A percentile compares a stretch with the other conserved stretches of the same genome.
phyloP scores from a whole-genome alignment of 2,797 vertebrate species.

The Smutsia gigantea region DNA sequence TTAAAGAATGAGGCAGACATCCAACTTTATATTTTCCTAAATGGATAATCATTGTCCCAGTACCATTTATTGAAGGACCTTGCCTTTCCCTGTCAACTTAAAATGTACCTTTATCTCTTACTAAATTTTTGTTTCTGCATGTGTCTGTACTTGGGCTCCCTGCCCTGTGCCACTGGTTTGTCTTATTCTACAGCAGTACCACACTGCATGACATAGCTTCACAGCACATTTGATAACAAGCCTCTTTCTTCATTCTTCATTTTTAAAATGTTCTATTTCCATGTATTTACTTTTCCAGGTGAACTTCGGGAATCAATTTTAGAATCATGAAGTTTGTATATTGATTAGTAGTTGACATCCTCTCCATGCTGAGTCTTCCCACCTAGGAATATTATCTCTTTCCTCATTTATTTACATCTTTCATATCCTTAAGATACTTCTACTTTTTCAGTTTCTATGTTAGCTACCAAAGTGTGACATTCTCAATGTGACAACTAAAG shows the following conservation, averaged over 20 bases:
- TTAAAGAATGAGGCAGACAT: not conserved
- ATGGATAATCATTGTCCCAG: not conserved
- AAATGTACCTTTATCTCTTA: not conserved
- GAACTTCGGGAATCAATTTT: not conserved
- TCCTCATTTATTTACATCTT: not conserved
- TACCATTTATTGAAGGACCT: not conserved
- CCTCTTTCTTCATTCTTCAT: not conserved
- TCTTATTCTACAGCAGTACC: rapidly evolving
- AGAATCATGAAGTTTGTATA: not conserved
- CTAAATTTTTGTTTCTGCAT: rapidly evolving
- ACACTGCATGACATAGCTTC: rapidly evolving
- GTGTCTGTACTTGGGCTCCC: not conserved
- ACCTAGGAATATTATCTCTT: not conserved
- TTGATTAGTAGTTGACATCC: not conserved
- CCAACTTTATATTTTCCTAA: not conserved
- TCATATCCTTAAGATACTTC: not conserved
- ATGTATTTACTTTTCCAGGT: not conserved
- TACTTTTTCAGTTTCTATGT: constrained; percentile 10
- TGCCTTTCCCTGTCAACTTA: not conserved
- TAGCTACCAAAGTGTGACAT: not conserved
- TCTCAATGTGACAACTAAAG: not conserved
- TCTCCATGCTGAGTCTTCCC: not conserved
- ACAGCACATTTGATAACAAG: not conserved
- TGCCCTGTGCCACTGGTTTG: not conserved
- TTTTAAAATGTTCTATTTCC: not conserved